Evolutionary conservation across 1,140 invertebrate species (phyloP), one percentile per base, ranked within the genome.

Genomic region (Drosophila ficusphila): DNA sequence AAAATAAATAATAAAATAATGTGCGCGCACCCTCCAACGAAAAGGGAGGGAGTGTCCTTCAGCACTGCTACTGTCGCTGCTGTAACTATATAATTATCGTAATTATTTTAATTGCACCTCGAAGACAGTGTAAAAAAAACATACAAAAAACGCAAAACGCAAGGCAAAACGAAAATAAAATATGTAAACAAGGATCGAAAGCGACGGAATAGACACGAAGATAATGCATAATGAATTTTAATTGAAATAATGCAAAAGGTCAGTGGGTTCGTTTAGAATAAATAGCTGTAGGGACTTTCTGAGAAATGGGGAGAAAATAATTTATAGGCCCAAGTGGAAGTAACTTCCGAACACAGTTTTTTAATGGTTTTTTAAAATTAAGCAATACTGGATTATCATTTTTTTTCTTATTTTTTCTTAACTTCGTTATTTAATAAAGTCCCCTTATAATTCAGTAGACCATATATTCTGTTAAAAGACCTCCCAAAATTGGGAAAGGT

Each of bases 1-100:
- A 70, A 70, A 70, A 70, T 70, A 70, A 70, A 73, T 73, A 73
- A 73, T 72, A 46, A 73, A 72, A 49, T 71, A 73, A 61, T 71
- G 67, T 19, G 16, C 18, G 36, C 16, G 54, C 27, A 42, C 53
- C 38, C 56, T 60, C 12, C 27, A 21, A 58, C 19, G 36, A 56
- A 60, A 39, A 41, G 44, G 36, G 23, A 62, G 36, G 51, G 38
- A 56, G 62, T 68, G 62, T 46, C 41, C 62, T 38, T 51, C 21
- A n/a, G 8, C 38, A 7, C 27, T 12, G 9, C 14, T 9, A 46
- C 54, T 23, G 48, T 46, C 12, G 38, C 61, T 27, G 34, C 60
- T 42, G 52, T 73, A 60, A 58, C 69, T 61, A 61, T 52, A 73
- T 73, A 73, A 73, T 73, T 73, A 73, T 73, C 57, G 69, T 71